These are phyloP conservation scores for Orchesella cincta DNA, from an alignment of 1,140 invertebrate species.

Conservation along the genomic window DNA sequence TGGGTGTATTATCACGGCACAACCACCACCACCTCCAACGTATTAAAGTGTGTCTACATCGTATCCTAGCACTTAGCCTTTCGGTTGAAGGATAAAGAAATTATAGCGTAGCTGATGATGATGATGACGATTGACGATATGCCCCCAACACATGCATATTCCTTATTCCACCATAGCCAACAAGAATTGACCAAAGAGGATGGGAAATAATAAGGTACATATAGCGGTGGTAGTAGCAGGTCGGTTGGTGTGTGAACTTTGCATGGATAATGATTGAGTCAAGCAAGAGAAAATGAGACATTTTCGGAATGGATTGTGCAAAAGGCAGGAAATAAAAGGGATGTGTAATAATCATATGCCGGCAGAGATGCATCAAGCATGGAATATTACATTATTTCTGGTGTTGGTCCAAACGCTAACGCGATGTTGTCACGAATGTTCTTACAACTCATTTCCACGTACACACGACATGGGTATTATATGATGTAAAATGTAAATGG, in stretches of 20 bases:
- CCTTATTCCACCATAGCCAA: background rate
- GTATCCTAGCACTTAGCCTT: too few species aligned
- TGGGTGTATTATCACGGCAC: constrained; percentile 4
- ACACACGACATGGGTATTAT: too few species aligned
- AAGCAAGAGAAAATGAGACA: too few species aligned
- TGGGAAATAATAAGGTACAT: too few species aligned
- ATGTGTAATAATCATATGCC: background rate
- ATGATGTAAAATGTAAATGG: too few species aligned
- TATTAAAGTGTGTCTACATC: background rate
- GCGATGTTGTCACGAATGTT: constrained; percentile 2
- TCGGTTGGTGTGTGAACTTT: too few species aligned
- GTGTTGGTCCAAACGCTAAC: constrained; percentile 23
- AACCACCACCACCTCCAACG: background rate
- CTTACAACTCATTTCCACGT: too few species aligned
- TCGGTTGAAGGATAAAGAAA: too few species aligned
- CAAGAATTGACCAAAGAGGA: too few species aligned
- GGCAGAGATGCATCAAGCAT: background rate
- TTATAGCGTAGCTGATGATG: constrained; percentile 3
- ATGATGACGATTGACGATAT: background rate
- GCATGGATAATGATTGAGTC: too few species aligned
- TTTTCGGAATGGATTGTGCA: constrained; percentile 5
- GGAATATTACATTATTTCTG: constrained; percentile 18
- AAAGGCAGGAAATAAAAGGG: constrained; percentile 19
- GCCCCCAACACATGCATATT: background rate
- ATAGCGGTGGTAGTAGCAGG: too few species aligned